Evolutionary conservation across 2,113 vertebrate species (phyloP), one percentile per base, ranked within the genome.

Genomic region (Symphodus melops): DNA sequence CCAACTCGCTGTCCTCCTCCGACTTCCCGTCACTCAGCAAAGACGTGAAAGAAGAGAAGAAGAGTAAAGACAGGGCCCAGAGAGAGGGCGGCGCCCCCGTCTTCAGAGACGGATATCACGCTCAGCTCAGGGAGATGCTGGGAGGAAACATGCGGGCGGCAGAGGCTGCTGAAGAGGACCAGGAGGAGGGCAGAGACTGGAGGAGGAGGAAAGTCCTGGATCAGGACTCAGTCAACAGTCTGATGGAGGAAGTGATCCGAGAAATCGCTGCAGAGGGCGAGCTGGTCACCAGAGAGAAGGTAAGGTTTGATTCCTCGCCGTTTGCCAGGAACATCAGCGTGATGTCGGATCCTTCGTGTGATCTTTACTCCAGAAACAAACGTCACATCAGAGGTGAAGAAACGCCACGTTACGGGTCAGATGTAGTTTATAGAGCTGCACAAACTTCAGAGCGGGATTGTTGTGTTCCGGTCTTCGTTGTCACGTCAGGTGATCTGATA

Each of bases 261-360:
- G 86, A 92, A 13, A 81, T 95, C 0, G 88, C 94, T 9, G 14
- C 85, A 2, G 89, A 93, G 6, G 93, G 94, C 83, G 92, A 95
- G 33, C 81, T 90, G 28, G 94, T 95, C 68, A 94, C 93, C 19
- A 39, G 63, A 20, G 89, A 93, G 4, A 90, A 87, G 93, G 94
- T 94, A 8, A 72, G 81, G 25, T 13, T 16, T 13, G 14, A 46
- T 13, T 14, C 4, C 14, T 46, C 14, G 28, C 28, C 5, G 28
- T 33, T 33, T 41, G 39, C 2, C 8, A 11, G 39, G 4, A 41
- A 10, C 39, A 41, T 41, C 39, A 41, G 39, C 39, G 11, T 41
- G 11, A 41, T 11, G 39, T 41, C 39, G 11, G 39, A 41, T 9
- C 39, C 39, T 41, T 41, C 11, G 11, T 41, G 28, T 33, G 28